phyloP scores from a whole-genome alignment of 2,113 vertebrate genomes.

The Aptenodytes forsteri region DNA sequence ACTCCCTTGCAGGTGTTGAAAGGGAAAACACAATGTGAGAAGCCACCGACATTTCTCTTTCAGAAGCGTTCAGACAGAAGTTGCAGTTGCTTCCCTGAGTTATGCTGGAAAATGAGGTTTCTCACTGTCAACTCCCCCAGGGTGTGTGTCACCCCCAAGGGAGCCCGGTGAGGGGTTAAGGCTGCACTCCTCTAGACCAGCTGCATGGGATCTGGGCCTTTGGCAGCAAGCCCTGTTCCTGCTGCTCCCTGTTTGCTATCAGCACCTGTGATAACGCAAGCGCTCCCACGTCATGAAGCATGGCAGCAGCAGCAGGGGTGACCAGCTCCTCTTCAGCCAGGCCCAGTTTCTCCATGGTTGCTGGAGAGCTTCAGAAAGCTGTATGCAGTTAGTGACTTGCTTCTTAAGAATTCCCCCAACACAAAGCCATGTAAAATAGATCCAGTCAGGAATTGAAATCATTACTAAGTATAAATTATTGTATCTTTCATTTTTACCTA shows the following conservation, averaged over 20 bases:
- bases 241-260: neutral
- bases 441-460: neutral
- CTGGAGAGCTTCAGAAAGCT: neutral
- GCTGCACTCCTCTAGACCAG: neutral
- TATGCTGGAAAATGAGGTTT: neutral
- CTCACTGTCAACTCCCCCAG: neutral
- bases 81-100: neutral
- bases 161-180: neutral
- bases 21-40: neutral
- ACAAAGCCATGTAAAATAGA: neutral
- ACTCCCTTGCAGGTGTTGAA: neutral
- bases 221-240: neutral
- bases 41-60: neutral
- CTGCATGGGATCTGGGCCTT: neutral
- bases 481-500: constrained; percentile 11
- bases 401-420: neutral
- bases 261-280: neutral
- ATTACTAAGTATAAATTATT: neutral
- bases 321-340: neutral
- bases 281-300: accelerated
- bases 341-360: neutral
- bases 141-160: too few species aligned
- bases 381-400: neutral
- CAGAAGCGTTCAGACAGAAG: neutral
- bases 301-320: neutral